phyloP scores from a whole-genome alignment of 1,140 invertebrate species.

The Caenorhabditis tropicalis region DNA sequence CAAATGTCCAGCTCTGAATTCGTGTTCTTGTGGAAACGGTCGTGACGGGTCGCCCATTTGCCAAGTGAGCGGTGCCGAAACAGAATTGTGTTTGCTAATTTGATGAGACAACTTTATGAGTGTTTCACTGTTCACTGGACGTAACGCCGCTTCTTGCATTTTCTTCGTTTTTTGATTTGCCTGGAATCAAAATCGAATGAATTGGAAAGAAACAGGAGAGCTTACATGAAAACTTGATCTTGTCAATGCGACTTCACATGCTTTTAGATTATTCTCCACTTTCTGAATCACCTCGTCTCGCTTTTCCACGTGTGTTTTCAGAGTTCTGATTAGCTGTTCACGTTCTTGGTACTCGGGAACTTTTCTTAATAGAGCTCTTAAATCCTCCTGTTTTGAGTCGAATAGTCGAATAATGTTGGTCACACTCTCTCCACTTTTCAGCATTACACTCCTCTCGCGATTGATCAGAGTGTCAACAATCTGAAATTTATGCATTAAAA shows the following conservation, averaged over 20 bases:
- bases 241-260: slow-evolving; percentile 28
- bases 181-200: slow-evolving; percentile 15
- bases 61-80: slow-evolving; percentile 29
- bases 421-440: slow-evolving; percentile 23
- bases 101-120: slow-evolving; percentile 52
- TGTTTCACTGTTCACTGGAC: slow-evolving; percentile 43
- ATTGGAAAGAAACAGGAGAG: background rate
- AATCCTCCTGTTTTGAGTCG: slow-evolving; percentile 26
- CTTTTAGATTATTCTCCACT: slow-evolving; percentile 19
- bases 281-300: slow-evolving; percentile 38
- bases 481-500: slow-evolving; percentile 8
- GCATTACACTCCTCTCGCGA: slow-evolving; percentile 12
- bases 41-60: slow-evolving; percentile 46
- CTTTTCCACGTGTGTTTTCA: slow-evolving; percentile 26
- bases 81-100: slow-evolving; percentile 45
- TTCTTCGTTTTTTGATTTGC: slow-evolving; percentile 20
- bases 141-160: slow-evolving; percentile 8
- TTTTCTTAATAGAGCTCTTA: background rate
- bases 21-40: slow-evolving; percentile 49
- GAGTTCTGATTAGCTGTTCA: slow-evolving; percentile 15
- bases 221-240: slow-evolving; percentile 39
- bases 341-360: slow-evolving; percentile 50
- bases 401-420: slow-evolving; percentile 17
- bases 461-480: slow-evolving; percentile 37
- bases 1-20: slow-evolving; percentile 41